Percentiles rank a stretch among this genome's conserved stretches.
Evolutionary conservation across 2,888 invertebrate species (phyloP).

Genomic region (Steinernema hermaphroditum): DNA sequence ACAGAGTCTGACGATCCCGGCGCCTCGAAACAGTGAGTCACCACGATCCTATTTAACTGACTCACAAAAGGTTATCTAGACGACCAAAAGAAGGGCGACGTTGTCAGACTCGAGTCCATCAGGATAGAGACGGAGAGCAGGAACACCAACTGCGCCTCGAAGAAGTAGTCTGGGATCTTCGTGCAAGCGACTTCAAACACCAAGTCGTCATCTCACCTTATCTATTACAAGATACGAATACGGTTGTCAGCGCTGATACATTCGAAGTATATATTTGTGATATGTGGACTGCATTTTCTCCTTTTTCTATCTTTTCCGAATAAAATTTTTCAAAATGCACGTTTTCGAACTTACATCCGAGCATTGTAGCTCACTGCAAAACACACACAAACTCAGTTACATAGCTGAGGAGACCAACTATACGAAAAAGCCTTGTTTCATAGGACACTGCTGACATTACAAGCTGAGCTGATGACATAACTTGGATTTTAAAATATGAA

Average conservation of each 20-base stretch:
- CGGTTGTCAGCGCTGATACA: neutral
- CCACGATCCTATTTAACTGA: neutral
- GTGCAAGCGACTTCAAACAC: neutral
- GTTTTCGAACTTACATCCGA: too few species aligned
- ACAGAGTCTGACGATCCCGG: conserved; percentile 17
- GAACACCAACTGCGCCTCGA: neutral
- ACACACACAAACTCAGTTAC: too few species aligned
- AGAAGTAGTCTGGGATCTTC: neutral
- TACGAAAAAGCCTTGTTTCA: too few species aligned
- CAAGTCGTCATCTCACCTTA: neutral
- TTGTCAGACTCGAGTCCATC: conserved; percentile 13
- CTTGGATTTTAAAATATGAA: too few species aligned
- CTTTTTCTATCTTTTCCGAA: neutral
- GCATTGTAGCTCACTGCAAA: too few species aligned
- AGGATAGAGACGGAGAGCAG: conserved; percentile 10
- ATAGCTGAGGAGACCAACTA: too few species aligned
- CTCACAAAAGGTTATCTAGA: neutral
- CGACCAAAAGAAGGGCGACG: conserved; percentile 18
- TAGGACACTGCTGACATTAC: too few species aligned
- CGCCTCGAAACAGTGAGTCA: conserved; percentile 22
- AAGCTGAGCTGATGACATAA: too few species aligned
- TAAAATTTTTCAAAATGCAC: neutral
- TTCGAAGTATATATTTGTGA: conserved; percentile 25
- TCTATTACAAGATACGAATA: conserved; percentile 12
- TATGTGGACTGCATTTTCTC: neutral